phyloP scores from a whole-genome alignment of 2,113 vertebrate species.

The Notechis scutatus region DNA sequence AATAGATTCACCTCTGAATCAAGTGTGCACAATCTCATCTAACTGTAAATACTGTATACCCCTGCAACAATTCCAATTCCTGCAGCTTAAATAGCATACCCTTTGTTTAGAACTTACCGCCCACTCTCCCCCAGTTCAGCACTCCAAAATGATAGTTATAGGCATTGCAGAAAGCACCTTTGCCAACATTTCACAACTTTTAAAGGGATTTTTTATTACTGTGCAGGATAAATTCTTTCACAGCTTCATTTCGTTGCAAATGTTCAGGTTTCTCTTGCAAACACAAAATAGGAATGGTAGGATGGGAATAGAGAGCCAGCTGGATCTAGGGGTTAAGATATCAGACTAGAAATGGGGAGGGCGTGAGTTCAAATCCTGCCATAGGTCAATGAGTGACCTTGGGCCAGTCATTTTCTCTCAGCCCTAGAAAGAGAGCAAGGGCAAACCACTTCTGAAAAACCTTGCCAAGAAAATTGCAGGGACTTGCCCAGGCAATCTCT shows the following conservation, averaged over 20 bases:
- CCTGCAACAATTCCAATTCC: neutral
- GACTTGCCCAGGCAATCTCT: neutral
- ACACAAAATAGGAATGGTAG: neutral
- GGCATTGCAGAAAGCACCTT: neutral
- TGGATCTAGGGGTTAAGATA: neutral
- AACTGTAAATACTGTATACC: neutral
- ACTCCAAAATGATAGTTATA: neutral
- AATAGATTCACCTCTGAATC: neutral
- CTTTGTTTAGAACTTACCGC: neutral
- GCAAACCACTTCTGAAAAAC: neutral
- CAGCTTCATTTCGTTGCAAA: neutral
- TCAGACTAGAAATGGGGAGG: neutral
- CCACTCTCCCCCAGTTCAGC: neutral
- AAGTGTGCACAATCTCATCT: neutral
- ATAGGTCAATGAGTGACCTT: neutral
- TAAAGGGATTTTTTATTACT: neutral
- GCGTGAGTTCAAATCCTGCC: neutral
- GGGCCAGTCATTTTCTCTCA: neutral
- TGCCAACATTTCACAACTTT: neutral
- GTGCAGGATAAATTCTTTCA: neutral
- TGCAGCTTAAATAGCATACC: neutral
- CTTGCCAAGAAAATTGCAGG: neutral
- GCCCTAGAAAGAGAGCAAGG: neutral
- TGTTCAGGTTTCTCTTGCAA: neutral
- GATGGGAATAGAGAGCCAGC: neutral